phyloP scores from a whole-genome alignment of 2,113 vertebrate species.

The Brachyistius frenatus region DNA sequence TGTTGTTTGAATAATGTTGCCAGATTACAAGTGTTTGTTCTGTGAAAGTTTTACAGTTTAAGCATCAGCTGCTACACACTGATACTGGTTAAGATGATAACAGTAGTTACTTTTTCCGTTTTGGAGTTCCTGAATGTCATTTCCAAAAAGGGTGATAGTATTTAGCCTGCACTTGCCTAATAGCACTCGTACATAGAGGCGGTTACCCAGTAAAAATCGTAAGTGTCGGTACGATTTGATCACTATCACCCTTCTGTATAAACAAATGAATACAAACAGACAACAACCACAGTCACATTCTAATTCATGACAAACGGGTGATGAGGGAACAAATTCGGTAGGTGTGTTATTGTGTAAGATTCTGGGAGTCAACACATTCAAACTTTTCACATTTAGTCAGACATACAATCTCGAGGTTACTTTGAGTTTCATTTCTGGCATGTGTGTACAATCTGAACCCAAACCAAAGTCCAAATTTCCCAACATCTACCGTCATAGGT shows the following conservation, averaged over 20 bases:
- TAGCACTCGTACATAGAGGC: too few species aligned
- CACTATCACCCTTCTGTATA: conserved; percentile 25
- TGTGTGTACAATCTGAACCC: conserved; percentile 33
- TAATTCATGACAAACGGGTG: conserved; percentile 30
- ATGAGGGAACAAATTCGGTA: conserved; percentile 18
- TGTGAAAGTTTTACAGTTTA: conserved; percentile 23
- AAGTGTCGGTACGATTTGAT: conserved; percentile 16
- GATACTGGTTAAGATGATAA: conserved; percentile 42
- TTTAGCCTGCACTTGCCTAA: too few species aligned
- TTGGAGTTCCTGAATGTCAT: not conserved
- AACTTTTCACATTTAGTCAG: conserved; percentile 73
- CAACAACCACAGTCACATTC: conserved; percentile 28
- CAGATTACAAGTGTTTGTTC: conserved; percentile 24
- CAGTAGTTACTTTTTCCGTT: conserved; percentile 13
- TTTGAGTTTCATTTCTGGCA: conserved; percentile 37
- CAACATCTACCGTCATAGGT: conserved; percentile 35
- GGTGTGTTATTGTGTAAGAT: conserved; percentile 15
- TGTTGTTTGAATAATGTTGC: not conserved
- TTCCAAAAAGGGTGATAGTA: not conserved
- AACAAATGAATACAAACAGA: conserved; percentile 6
- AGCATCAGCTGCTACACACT: conserved; percentile 10
- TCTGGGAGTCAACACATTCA: conserved; percentile 54
- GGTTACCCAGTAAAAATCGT: too few species aligned
- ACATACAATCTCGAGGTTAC: conserved; percentile 35
- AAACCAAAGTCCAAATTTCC: conserved; percentile 44